Conservation (phyloP, 2,888 invertebrate species). For the Cephus pygmeus region DNA sequence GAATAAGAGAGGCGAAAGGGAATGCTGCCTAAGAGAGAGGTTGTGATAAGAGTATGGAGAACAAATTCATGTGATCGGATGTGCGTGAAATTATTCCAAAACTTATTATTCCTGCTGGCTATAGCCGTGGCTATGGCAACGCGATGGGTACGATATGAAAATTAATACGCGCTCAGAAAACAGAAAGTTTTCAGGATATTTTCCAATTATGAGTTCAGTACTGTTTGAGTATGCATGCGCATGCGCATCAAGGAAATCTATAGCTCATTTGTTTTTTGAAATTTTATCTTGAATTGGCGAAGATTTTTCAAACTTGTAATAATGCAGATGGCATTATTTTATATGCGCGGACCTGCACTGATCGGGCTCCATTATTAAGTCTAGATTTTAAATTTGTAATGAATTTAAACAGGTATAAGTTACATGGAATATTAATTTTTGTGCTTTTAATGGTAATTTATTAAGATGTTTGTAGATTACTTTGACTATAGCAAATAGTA, state of each 20-base stretch:
- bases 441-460: too few relatives aligned
- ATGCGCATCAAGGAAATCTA: background rate
- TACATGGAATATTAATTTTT: background rate
- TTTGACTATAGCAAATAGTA: too few relatives aligned
- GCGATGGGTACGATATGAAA: constrained; percentile 34
- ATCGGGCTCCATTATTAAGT: background rate
- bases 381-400: background rate
- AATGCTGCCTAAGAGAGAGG: constrained; percentile 18
- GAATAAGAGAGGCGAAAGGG: constrained; percentile 8
- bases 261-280: background rate
- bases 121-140: constrained; percentile 31
- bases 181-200: constrained; percentile 37
- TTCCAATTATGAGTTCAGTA: constrained; percentile 29
- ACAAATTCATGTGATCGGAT: constrained; percentile 43
- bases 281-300: background rate
- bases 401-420: background rate
- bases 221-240: background rate
- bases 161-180: constrained; percentile 40
- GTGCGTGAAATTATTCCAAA: constrained; percentile 49
- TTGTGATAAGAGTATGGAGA: constrained; percentile 19
- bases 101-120: constrained; percentile 43
- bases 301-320: background rate
- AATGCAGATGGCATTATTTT: background rate
- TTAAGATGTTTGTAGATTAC: too few relatives aligned
- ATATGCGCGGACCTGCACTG: too few relatives aligned